Evolutionary conservation across 2,797 vertebrate species (phyloP), one percentile per base, ranked within the genome.

Genomic region (Parauchenoglanis ngamensis): DNA sequence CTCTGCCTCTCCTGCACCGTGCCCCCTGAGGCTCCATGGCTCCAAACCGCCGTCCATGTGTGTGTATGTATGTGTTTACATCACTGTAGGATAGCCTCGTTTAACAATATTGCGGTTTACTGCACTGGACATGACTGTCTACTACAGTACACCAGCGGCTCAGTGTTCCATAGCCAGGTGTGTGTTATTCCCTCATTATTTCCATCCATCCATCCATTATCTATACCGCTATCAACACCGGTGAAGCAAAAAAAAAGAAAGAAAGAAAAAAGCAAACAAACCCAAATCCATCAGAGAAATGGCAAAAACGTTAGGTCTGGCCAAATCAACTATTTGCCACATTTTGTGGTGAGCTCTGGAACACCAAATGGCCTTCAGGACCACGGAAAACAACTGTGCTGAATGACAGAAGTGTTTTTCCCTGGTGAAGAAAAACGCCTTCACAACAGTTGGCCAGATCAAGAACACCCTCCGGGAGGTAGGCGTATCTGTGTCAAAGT

Each of bases 1-100:
- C 76, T 92, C 86, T 91, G 70, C 35, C 35, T 68, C 79, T 79
- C 57, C 52, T 67, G 57, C 88, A 89, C 88, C 78, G 88, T 56
- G 83, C 67, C 84, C 81, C 90, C 72, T 83, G 85, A 35, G 82
- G 59, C 87, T 28, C 63, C 40, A 59, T 6, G 31, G 52, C 72
- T 23, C 63, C 11, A 3, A 52, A 35, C 28, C 35, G 40, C 67
- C 1, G 15, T 21, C n/a, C 35, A 40, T 54, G 25, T 13, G 23
- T 23, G 12, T 56, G 2, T n/a, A 1, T 52, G 1, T 70, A 52
- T 0, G 12, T 19, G n/a, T 31, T 13, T 49, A 72, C 44, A 19
- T 15, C 8, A 46, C 10, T 6, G 72, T 2, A 52, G 0, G 46
- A 70, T 21, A 8, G 25, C n/a, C 11, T 15, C 44, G 40, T 46